Evolutionary conservation across 2,888 invertebrate species (phyloP).

Genomic region (Melinaea marsaeus): DNA sequence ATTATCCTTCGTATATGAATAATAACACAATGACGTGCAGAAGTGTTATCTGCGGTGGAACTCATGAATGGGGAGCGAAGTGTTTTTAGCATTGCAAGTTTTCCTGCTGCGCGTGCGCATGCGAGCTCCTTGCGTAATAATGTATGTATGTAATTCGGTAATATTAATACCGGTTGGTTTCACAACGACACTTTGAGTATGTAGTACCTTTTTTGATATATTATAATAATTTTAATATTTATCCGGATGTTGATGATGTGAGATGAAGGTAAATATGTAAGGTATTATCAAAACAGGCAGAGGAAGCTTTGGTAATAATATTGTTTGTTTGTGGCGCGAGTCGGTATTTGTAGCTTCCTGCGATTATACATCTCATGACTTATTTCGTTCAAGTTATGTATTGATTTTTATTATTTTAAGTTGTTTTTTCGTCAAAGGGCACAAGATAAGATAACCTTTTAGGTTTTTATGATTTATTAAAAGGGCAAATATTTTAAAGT

Average conservation of each 20-base stretch:
- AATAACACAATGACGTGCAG: constrained; percentile 25
- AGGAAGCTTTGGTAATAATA: constrained; percentile 40
- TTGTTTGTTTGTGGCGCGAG: constrained; percentile 43
- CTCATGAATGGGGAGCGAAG: constrained; percentile 30
- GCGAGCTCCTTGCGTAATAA: constrained; percentile 33
- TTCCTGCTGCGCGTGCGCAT: constrained; percentile 38
- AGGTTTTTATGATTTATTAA: constrained; percentile 3
- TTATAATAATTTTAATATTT: too few relatives aligned
- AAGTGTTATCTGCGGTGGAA: constrained; percentile 24
- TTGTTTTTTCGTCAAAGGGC: neutral
- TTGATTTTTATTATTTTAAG: neutral
- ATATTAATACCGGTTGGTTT: constrained; percentile 34
- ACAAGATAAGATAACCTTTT: neutral
- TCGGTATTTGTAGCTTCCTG: constrained; percentile 49
- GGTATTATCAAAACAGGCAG: constrained; percentile 36
- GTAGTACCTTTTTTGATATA: constrained; percentile 8
- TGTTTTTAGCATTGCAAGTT: constrained; percentile 27
- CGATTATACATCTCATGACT: constrained; percentile 10
- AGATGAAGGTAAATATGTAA: constrained; percentile 28
- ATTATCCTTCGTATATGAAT: constrained; percentile 8
- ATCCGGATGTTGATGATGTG: constrained; percentile 14
- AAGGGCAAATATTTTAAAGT: constrained; percentile 15
- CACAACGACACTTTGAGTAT: constrained; percentile 23
- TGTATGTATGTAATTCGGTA: constrained; percentile 31
- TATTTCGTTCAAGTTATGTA: too few relatives aligned